Evolutionary conservation across 2,888 invertebrate genomes (phyloP).

Genomic region (Drosophila recens): DNA sequence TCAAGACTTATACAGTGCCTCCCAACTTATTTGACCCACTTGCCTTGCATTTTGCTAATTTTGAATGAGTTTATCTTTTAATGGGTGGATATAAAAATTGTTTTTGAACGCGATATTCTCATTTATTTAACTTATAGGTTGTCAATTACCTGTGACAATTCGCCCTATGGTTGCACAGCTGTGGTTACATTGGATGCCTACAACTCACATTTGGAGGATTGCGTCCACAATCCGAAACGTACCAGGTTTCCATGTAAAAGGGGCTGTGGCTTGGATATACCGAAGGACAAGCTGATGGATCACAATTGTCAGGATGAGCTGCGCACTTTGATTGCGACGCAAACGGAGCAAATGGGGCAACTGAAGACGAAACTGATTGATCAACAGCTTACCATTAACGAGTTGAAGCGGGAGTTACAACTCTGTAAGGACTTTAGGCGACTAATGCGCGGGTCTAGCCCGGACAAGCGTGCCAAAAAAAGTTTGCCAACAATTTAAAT

Average conservation of each 20-base stretch:
- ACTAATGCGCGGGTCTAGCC: conserved; percentile 93
- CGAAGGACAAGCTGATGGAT: conserved; percentile 96
- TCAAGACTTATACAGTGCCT: conserved; percentile 4
- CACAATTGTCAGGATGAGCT: conserved; percentile 97
- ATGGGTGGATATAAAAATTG: not conserved
- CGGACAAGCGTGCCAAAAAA: conserved; percentile 92
- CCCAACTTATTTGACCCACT: not conserved
- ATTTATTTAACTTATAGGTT: conserved; percentile 86
- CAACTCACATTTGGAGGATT: conserved; percentile 94
- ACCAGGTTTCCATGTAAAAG: conserved; percentile 97
- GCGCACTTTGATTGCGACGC: conserved; percentile 93
- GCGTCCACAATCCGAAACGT: conserved; percentile 97
- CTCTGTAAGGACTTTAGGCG: conserved; percentile 97
- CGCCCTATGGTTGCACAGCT: conserved; percentile 93
- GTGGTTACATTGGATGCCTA: conserved; percentile 95
- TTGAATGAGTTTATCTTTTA: not conserved
- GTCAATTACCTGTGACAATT: conserved; percentile 96
- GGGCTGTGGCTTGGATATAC: conserved; percentile 97
- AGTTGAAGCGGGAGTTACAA: conserved; percentile 95
- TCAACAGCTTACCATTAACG: conserved; percentile 94
- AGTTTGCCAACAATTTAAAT: no score
- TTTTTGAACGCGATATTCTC: no score
- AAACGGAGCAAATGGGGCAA: conserved; percentile 94
- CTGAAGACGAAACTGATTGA: conserved; percentile 95
- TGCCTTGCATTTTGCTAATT: not conserved